phyloP scores from a whole-genome alignment of 2,113 vertebrate species.

The Nannospalax galili region DNA sequence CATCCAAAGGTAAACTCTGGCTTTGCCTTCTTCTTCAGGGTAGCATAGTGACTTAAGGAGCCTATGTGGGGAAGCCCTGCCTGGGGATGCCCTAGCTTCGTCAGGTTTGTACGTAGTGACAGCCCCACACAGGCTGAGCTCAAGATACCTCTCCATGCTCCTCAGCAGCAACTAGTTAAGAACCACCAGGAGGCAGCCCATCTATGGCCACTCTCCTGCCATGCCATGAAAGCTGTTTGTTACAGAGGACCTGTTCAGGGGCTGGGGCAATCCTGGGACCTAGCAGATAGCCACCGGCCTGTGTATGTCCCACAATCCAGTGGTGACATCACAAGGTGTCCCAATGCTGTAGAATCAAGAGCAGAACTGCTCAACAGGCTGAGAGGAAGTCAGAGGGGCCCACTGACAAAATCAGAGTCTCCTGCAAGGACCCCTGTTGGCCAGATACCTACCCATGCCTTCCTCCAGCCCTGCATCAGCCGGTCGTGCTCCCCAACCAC shows the following conservation, averaged over 20 bases:
- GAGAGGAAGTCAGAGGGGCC: neutral
- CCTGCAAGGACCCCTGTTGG: too few species aligned
- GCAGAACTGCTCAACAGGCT: neutral
- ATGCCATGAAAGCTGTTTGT: neutral
- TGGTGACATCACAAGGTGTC: too few species aligned
- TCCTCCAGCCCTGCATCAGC: constrained; percentile 92
- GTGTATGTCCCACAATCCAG: accelerated
- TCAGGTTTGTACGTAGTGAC: neutral
- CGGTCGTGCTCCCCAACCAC: constrained; percentile 89
- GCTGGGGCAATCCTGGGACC: accelerated
- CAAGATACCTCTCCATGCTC: neutral
- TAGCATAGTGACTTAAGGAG: neutral
- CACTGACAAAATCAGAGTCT: neutral
- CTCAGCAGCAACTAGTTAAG: neutral
- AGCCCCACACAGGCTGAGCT: neutral
- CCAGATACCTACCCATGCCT: constrained; percentile 89
- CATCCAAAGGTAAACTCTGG: too few species aligned
- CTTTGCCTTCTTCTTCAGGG: neutral
- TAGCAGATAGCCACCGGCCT: neutral
- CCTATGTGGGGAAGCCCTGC: neutral
- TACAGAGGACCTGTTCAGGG: neutral
- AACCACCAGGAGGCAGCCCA: neutral
- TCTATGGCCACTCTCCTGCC: neutral
- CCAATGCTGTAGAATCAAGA: neutral
- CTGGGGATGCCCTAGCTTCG: neutral